These are phyloP conservation scores for Centropus unirufus DNA, from an alignment of 2,113 vertebrate genomes.

Conservation along the genomic window DNA sequence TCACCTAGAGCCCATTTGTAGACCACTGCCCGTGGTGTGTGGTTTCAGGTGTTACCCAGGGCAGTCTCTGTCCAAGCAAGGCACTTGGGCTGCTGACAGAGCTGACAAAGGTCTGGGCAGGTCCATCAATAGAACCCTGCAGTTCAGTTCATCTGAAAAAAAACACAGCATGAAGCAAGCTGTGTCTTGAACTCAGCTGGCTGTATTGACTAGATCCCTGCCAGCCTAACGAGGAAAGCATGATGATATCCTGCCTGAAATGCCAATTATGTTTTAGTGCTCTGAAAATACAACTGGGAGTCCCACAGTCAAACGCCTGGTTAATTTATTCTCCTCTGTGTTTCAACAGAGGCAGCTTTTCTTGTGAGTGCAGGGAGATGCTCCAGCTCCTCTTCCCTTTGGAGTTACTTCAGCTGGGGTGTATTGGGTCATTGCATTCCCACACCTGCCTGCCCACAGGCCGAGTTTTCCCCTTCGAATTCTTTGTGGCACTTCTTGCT, in stretches of 20 bases:
- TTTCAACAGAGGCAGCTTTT: neutral
- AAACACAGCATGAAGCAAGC: neutral
- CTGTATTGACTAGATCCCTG: neutral
- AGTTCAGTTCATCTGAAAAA: neutral
- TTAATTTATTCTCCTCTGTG: neutral
- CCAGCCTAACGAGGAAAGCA: neutral
- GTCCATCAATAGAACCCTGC: neutral
- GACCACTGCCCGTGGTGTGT: rapidly evolving
- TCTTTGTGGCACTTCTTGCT: neutral
- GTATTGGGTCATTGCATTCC: neutral
- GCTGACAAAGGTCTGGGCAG: neutral
- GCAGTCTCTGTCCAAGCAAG: neutral
- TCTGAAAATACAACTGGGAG: neutral
- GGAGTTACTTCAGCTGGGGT: neutral
- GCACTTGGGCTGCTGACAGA: neutral
- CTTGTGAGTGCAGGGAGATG: neutral
- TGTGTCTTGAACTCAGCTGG: neutral
- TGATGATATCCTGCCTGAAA: neutral
- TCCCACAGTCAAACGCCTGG: neutral
- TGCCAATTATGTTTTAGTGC: neutral
- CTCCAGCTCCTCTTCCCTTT: neutral
- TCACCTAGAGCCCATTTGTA: neutral
- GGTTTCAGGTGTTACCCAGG: neutral
- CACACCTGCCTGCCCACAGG: neutral
- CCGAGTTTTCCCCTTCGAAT: neutral